These are phyloP conservation scores for Chaetodon trifascialis DNA, from an alignment of 2,113 vertebrate genomes.

Conservation along the genomic window DNA sequence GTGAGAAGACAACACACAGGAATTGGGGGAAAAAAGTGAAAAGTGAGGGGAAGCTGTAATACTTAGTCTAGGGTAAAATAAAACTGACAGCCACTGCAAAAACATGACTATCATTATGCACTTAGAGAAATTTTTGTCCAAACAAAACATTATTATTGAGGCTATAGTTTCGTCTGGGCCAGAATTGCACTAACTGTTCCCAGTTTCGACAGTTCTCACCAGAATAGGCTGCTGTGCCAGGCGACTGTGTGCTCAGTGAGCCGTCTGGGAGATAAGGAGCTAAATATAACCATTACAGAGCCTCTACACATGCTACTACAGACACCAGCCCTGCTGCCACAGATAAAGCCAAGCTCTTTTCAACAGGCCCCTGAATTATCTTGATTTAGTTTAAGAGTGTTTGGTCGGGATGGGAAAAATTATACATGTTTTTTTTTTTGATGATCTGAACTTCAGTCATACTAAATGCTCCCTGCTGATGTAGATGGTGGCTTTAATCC, in stretches of 20 bases:
- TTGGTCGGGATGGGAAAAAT: neutral
- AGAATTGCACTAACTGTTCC: slow-evolving; percentile 54
- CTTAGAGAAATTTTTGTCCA: neutral
- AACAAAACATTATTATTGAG: slow-evolving; percentile 28
- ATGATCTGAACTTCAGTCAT: neutral
- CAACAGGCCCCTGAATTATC: slow-evolving; percentile 41
- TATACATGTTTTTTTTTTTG: slow-evolving; percentile 12
- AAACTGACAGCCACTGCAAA: slow-evolving; percentile 25
- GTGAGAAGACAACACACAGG: slow-evolving; percentile 35
- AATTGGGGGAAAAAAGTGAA: slow-evolving; percentile 6
- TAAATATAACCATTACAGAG: slow-evolving; percentile 78
- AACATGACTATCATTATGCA: slow-evolving; percentile 6
- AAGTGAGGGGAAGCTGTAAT: slow-evolving; percentile 2
- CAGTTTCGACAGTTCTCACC: slow-evolving; percentile 49
- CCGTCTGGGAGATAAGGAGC: slow-evolving; percentile 71
- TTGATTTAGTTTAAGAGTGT: slow-evolving; percentile 24
- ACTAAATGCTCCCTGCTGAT: neutral
- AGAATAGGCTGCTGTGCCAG: slow-evolving; percentile 57
- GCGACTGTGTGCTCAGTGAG: slow-evolving; percentile 61
- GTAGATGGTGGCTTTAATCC: neutral
- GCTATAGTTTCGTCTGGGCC: slow-evolving; percentile 36
- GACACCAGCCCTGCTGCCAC: slow-evolving; percentile 63
- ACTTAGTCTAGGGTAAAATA: neutral
- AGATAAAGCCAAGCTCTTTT: slow-evolving; percentile 38
- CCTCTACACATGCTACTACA: slow-evolving; percentile 59